Conservation (phyloP, 2,113 vertebrate species). For the Carassius carassius region DNA sequence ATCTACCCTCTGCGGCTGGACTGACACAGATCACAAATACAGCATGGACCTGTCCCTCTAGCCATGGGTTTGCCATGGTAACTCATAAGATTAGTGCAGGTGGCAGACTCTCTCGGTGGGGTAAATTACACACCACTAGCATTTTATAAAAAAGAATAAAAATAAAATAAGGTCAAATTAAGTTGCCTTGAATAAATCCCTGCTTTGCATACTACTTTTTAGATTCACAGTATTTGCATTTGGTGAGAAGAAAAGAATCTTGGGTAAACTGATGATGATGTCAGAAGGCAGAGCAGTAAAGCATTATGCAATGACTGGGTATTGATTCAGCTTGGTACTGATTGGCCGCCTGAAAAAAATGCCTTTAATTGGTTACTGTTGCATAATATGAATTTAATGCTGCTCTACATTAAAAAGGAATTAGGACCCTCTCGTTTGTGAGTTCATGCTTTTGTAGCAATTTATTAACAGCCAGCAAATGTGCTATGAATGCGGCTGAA, state of each 20-base stretch:
- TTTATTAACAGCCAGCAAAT: background rate
- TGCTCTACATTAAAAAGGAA: background rate
- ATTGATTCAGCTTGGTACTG: constrained; percentile 4
- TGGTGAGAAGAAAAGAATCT: background rate
- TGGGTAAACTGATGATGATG: background rate
- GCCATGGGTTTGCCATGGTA: constrained; percentile 54
- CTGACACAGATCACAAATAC: constrained; percentile 6
- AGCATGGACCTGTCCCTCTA: constrained; percentile 26
- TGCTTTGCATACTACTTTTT: background rate
- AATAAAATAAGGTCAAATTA: background rate
- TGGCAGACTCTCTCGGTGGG: background rate
- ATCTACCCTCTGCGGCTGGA: constrained; percentile 20
- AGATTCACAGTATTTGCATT: background rate
- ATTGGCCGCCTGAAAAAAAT: constrained; percentile 2
- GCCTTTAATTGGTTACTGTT: background rate
- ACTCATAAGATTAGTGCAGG: constrained; percentile 36
- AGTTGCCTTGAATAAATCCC: background rate
- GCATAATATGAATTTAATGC: background rate
- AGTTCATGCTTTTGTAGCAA: background rate
- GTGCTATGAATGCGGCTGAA: background rate
- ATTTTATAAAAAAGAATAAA: background rate
- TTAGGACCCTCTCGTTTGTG: background rate
- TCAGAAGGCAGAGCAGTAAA: background rate
- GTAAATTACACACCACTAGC: constrained; percentile 5
- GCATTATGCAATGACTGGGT: background rate